A percentile compares a stretch with the other conserved stretches of the same genome.
Evolutionary conservation across 1,140 invertebrate species (phyloP).

Genomic region (Epicauta chinensis): DNA sequence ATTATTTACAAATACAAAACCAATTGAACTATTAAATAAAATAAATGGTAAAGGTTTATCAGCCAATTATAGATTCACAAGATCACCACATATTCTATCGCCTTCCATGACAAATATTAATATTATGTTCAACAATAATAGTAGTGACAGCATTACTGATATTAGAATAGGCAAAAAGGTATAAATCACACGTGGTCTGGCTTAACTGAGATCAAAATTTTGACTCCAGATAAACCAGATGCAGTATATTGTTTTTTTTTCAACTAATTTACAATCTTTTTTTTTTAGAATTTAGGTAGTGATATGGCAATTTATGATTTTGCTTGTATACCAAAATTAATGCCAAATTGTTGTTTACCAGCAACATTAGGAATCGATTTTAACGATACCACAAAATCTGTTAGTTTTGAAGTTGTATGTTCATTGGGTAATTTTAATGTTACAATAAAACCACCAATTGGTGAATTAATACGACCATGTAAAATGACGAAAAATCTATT

Average conservation of each 20-base stretch:
- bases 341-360: conserved; percentile 52
- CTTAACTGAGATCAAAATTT: too few relatives aligned
- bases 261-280: conserved; percentile 2
- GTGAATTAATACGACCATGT: conserved; percentile 82
- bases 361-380: conserved; percentile 84
- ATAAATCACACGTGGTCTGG: too few relatives aligned
- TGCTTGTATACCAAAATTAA: conserved; percentile 57
- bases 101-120: conserved; percentile 79
- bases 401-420: conserved; percentile 70
- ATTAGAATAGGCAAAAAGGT: conserved; percentile 73
- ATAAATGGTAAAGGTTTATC: conserved; percentile 70
- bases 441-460: conserved; percentile 74
- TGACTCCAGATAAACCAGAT: too few relatives aligned
- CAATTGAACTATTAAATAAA: conserved; percentile 70
- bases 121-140: conserved; percentile 72
- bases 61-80: conserved; percentile 67
- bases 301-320: conserved; percentile 82
- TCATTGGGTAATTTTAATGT: conserved; percentile 56
- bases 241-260: conserved; percentile 2
- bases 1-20: conserved; percentile 54
- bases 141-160: conserved; percentile 59
- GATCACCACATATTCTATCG: conserved; percentile 80
- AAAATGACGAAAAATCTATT: conserved; percentile 73
- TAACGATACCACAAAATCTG: conserved; percentile 86
- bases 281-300: conserved; percentile 53